Conservation (phyloP, 2,797 vertebrate genomes). For the Syndactyla subalaris region DNA sequence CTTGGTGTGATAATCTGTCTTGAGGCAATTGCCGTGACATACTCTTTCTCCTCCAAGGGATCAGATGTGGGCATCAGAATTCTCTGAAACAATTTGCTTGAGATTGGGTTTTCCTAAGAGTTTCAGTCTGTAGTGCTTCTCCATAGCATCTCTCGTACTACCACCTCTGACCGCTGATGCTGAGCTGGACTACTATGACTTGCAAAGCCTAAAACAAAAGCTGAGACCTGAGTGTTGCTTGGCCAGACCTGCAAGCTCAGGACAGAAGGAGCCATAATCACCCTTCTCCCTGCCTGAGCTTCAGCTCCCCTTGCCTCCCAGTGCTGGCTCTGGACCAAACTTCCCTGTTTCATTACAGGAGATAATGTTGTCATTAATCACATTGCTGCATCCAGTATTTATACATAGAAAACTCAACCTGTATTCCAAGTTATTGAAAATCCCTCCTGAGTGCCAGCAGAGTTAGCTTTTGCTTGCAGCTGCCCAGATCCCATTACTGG, state of each 20-base stretch:
- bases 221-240: background rate
- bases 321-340: background rate
- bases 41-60: background rate
- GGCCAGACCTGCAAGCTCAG: background rate
- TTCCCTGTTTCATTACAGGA: background rate
- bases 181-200: background rate
- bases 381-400: background rate
- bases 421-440: conserved; percentile 22
- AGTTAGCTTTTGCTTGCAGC: background rate
- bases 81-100: background rate
- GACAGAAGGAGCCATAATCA: background rate
- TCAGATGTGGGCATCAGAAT: background rate
- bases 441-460: background rate
- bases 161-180: accelerated
- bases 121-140: background rate
- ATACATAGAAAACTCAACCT: background rate
- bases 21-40: background rate
- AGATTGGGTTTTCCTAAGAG: background rate
- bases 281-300: background rate
- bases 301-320: background rate
- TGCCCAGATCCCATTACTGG: background rate
- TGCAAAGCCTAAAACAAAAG: background rate
- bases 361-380: conserved; percentile 7
- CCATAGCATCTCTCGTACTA: background rate
- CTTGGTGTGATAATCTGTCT: background rate